Conservation (phyloP, 2,113 vertebrate species). For the Morphnarchus princeps region DNA sequence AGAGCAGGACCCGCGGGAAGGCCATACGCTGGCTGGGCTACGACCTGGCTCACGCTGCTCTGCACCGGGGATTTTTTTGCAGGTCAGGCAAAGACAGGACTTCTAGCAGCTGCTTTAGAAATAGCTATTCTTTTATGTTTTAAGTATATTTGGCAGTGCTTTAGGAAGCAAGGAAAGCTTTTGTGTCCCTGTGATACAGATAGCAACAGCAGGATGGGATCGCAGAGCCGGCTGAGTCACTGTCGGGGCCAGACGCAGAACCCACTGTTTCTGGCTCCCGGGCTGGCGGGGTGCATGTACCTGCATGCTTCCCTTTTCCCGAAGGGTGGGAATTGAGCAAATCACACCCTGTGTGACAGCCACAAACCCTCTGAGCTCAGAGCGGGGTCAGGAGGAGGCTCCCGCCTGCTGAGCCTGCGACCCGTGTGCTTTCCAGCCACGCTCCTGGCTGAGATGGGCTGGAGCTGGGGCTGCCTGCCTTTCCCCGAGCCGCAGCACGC, state of each 20-base stretch:
- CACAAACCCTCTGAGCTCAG: neutral
- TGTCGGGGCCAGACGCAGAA: rapidly evolving
- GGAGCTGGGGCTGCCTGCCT: neutral
- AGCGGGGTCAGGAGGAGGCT: neutral
- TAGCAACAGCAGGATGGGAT: neutral
- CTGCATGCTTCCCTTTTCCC: neutral
- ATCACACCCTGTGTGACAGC: neutral
- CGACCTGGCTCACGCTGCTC: rapidly evolving
- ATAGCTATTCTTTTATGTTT: neutral
- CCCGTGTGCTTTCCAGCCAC: neutral
- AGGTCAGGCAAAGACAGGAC: neutral
- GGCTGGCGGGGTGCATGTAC: rapidly evolving
- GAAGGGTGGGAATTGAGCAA: neutral
- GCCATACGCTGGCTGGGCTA: rapidly evolving
- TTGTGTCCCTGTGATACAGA: neutral
- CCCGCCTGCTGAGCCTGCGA: neutral
- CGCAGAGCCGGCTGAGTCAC: neutral
- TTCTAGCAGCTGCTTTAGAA: neutral
- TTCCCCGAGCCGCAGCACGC: neutral
- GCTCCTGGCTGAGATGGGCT: neutral
- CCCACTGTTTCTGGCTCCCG: rapidly evolving
- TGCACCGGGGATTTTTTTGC: neutral
- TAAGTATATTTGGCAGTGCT: neutral
- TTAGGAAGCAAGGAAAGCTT: neutral
- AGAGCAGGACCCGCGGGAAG: neutral